These are phyloP conservation scores for Suncus etruscus DNA, from an alignment of 2,113 vertebrate genomes.

Conservation along the genomic window DNA sequence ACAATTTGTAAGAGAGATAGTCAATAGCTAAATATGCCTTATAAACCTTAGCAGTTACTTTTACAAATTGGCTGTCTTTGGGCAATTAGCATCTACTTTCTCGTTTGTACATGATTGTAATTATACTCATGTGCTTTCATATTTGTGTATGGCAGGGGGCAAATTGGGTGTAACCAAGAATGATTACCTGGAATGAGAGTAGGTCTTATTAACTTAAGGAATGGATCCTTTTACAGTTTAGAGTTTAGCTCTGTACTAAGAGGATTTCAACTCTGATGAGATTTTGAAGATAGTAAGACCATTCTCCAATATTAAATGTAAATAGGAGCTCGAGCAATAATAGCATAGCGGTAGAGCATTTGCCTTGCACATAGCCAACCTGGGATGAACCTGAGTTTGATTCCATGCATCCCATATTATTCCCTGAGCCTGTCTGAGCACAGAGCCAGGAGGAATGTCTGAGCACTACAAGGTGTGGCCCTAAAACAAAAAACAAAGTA, in stretches of 20 bases:
- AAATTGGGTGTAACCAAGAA: neutral
- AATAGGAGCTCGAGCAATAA: neutral
- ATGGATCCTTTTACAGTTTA: neutral
- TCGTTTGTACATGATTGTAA: neutral
- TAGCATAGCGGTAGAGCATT: no score
- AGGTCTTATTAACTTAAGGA: neutral
- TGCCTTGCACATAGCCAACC: no score
- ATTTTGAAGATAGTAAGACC: neutral
- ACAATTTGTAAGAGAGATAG: neutral
- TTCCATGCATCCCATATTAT: no score
- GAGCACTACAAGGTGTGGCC: no score
- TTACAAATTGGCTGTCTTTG: neutral
- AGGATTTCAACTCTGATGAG: neutral
- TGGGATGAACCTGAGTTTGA: no score
- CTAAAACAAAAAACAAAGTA: no score
- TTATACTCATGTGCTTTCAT: accelerated
- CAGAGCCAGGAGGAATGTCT: no score
- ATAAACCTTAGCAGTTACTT: neutral
- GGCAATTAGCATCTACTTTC: neutral
- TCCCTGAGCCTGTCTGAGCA: no score
- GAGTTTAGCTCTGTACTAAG: neutral
- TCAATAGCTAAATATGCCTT: neutral
- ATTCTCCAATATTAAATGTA: neutral
- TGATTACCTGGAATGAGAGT: neutral
- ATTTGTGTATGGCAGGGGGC: neutral